These are phyloP conservation scores for Heliconius hewitsoni DNA, from an alignment of 1,140 invertebrate genomes.

Conservation along the genomic window DNA sequence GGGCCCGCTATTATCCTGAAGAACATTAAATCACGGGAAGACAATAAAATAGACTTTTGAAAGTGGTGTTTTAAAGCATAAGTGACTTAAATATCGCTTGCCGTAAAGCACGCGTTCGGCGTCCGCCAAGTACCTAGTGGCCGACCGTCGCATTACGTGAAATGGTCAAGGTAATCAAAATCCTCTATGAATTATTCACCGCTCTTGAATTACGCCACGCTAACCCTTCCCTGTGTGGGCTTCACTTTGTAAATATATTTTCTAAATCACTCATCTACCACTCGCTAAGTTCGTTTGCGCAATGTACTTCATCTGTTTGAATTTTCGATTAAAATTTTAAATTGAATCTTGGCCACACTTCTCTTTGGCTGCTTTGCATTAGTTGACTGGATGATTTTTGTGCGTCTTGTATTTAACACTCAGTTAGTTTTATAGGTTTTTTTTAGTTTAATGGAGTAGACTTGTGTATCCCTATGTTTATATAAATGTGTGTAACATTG, in stretches of 20 bases:
- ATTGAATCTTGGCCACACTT: conserved; percentile 47
- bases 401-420: conserved; percentile 13
- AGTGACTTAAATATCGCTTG: conserved; percentile 63
- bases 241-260: conserved; percentile 76
- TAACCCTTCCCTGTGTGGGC: conserved; percentile 74
- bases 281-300: conserved; percentile 39
- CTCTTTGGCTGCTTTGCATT: conserved; percentile 38
- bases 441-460: conserved; percentile 5
- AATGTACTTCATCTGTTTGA: conserved; percentile 42
- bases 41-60: conserved; percentile 65
- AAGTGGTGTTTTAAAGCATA: conserved; percentile 54
- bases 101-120: conserved; percentile 60
- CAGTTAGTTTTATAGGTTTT: not conserved
- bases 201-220: conserved; percentile 64
- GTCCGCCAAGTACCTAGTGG: conserved; percentile 51
- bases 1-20: conserved; percentile 73
- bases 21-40: conserved; percentile 48
- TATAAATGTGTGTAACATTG: not conserved
- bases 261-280: conserved; percentile 62
- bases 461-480: too few species aligned
- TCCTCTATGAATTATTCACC: conserved; percentile 76
- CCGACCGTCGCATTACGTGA: conserved; percentile 69
- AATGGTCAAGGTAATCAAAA: conserved; percentile 79
- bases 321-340: conserved; percentile 51
- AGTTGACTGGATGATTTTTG: conserved; percentile 20